Conservation (phyloP, 2,888 invertebrate genomes). For the Pedicia rivosa region DNA sequence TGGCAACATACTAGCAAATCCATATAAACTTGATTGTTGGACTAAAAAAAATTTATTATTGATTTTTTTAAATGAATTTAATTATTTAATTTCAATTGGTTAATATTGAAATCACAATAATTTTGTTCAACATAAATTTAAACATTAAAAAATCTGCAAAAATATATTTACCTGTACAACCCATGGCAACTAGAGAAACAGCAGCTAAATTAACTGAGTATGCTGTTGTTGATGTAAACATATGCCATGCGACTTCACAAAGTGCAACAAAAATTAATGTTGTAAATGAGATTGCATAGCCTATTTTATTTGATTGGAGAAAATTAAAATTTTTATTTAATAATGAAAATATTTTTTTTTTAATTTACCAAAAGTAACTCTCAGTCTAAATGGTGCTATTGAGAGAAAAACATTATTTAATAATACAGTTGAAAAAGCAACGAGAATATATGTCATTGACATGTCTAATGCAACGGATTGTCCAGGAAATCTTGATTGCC, state of each 20-base stretch:
- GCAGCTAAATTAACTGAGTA: constrained; percentile 72
- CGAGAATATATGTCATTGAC: constrained; percentile 81
- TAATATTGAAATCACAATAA: no score
- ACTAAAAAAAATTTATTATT: constrained; percentile 35
- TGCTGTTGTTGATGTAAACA: constrained; percentile 60
- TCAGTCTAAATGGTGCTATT: constrained; percentile 60
- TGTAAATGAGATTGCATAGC: constrained; percentile 64
- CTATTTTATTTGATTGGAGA: constrained; percentile 24
- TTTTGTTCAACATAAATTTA: no score
- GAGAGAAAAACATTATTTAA: constrained; percentile 75
- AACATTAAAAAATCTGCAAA: neutral
- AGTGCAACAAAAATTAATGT: constrained; percentile 70
- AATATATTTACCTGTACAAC: constrained; percentile 45
- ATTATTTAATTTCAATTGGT: no score
- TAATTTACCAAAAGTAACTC: constrained; percentile 67
- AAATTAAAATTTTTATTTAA: neutral
- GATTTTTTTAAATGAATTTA: no score
- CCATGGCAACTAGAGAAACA: constrained; percentile 71
- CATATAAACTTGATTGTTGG: constrained; percentile 89
- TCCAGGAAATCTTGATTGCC: constrained; percentile 67
- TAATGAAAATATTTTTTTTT: neutral
- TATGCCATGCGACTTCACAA: constrained; percentile 75
- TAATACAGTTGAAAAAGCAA: constrained; percentile 74
- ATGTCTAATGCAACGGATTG: constrained; percentile 83
- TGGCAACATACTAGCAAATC: constrained; percentile 84